Percentiles rank a stretch among this genome's conserved stretches.
Evolutionary conservation across 2,113 vertebrate species (phyloP).

Genomic region (Emydura subglobosa): DNA sequence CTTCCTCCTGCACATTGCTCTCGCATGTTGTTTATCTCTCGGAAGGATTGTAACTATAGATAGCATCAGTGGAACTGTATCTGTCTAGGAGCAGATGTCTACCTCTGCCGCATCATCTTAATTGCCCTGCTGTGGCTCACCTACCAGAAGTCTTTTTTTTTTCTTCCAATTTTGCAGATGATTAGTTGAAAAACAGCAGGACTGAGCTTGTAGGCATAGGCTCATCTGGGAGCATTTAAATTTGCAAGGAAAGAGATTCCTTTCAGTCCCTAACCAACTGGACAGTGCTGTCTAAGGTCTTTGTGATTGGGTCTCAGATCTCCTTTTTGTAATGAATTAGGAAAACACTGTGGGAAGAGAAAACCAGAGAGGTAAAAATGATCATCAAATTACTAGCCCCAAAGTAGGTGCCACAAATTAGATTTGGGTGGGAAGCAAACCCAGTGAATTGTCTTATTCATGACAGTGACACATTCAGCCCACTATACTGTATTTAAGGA

Average conservation of each 20-base stretch:
- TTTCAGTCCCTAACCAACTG: not conserved
- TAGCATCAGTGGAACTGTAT: conserved; percentile 85
- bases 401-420: not conserved
- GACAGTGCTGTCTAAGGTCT: not conserved
- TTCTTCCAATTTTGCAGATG: conserved; percentile 38
- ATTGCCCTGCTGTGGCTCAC: conserved; percentile 81
- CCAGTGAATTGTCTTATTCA: not conserved
- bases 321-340: not conserved
- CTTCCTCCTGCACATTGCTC: conserved; percentile 79
- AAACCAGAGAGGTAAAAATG: not conserved
- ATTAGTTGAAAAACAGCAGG: conserved; percentile 57
- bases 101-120: conserved; percentile 79
- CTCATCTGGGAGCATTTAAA: not conserved
- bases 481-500: not conserved
- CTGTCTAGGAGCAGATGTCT: conserved; percentile 89
- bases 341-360: not conserved
- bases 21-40: conserved; percentile 84
- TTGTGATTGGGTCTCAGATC: not conserved
- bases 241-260: not conserved
- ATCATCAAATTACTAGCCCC: not conserved
- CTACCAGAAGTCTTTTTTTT: conserved; percentile 68
- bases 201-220: not conserved
- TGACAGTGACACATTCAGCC: not conserved
- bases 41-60: conserved; percentile 81
- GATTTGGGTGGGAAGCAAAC: not conserved